phyloP scores from a whole-genome alignment of 2,113 vertebrate genomes.

The Campylomormyrus numenius region DNA sequence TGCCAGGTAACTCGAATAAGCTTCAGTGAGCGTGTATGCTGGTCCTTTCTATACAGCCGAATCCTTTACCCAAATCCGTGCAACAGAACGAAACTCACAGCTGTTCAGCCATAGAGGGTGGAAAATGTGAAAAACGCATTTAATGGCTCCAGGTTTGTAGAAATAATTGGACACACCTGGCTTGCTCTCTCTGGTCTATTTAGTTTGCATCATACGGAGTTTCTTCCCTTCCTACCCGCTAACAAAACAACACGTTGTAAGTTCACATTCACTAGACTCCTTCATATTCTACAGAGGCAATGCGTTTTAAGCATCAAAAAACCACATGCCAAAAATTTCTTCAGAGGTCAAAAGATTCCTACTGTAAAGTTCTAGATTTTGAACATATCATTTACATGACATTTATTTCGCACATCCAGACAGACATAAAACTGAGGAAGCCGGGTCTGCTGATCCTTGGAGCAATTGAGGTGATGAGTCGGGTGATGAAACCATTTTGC shows the following conservation, averaged over 20 bases:
- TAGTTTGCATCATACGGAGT: background rate
- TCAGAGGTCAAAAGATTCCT: background rate
- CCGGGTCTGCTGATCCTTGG: background rate
- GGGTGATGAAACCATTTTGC: background rate
- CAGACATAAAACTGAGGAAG: background rate
- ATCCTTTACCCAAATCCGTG: background rate
- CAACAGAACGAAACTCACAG: background rate
- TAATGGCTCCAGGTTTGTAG: background rate
- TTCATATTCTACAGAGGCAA: background rate
- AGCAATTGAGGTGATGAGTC: background rate
- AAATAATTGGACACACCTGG: slow-evolving; percentile 6
- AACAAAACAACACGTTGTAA: background rate
- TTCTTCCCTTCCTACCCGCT: background rate
- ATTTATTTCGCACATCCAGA: background rate
- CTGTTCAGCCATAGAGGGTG: background rate
- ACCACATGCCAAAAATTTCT: background rate
- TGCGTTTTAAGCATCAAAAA: background rate
- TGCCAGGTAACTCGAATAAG: background rate
- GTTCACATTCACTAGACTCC: background rate
- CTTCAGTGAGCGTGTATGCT: background rate
- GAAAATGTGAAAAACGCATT: background rate
- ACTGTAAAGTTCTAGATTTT: background rate
- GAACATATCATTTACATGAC: background rate
- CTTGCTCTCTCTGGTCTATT: background rate
- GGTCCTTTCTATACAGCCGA: background rate